Evolutionary conservation across 30 jellyfish, hydroid and myxozoan genomes (phyloP).

Genomic region (Cassiopea andromeda): DNA sequence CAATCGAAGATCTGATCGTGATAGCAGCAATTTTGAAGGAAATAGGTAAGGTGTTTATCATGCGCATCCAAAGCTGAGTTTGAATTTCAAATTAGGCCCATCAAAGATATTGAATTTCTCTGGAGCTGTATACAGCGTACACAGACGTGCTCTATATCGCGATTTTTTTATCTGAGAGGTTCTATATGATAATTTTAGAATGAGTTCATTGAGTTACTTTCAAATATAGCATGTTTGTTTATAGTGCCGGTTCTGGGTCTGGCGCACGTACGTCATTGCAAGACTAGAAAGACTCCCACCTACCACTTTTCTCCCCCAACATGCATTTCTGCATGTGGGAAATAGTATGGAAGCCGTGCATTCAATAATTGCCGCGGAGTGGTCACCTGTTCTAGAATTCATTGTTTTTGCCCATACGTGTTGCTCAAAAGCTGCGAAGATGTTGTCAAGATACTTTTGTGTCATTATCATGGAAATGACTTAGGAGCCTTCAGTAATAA

Average conservation of each 20-base stretch:
- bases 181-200: no score
- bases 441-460: background rate
- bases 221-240: no score
- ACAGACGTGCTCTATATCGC: no score
- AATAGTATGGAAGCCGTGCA: background rate
- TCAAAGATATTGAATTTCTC: no score
- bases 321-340: background rate
- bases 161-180: no score
- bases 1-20: slow-evolving; percentile 47
- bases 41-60: background rate
- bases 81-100: no score
- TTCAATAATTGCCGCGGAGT: background rate
- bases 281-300: background rate
- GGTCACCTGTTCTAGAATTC: background rate
- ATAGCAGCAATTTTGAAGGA: background rate
- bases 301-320: background rate
- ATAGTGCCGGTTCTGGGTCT: no score
- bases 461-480: no score
- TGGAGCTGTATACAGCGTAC: no score
- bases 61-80: background rate
- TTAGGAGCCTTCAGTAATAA: no score
- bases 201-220: no score
- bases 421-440: background rate
- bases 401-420: background rate
- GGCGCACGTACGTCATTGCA: no score